Base-by-base conservation (phyloP, 2,113 vertebrate species). In the Argyrosomus japonicus region DNA sequence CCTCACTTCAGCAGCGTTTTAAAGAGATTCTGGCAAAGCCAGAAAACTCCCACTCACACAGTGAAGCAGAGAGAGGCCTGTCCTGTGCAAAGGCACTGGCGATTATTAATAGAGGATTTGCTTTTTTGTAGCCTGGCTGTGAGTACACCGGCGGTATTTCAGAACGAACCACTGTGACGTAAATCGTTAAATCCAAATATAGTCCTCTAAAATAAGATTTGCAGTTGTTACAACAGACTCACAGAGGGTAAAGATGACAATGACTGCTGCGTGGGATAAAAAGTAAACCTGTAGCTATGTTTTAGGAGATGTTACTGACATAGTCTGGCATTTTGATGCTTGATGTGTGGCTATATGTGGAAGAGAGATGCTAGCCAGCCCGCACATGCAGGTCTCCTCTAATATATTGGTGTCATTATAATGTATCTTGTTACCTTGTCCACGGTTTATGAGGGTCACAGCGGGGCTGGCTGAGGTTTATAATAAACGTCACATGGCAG, bases 91-190 rank as follows among this genome's bases (percentile, higher is more conserved):
- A 87, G 63, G 10, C 51, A 74, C 62, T 19, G 48, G 50, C 75
- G 73, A 79, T 87, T 86, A 81, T 86, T 78, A 86, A 87, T 78
- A 89, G 83, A 87, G 74, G 71, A 73, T 85, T 87, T 88, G 71
- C 65, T 73, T 74, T 56, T 71, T 51, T 61, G 77, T 67, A 80
- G 54, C 65, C 40, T 57, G 19, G 75, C 74, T 63, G 15, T 64
- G 75, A 84, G 74, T 8, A 57, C 48, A 75, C 15, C 18, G 1
- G 23, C 50, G 62, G 36, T 15, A 50, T 68, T 73, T 81, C 67
- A 76, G 50, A 83, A 73, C 10, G 13, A 81, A 70, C 61, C 69
- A 36, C 68, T 70, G 73, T 89, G 81, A 91, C 43, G 23, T 86
- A 82, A 77, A 74, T 85, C 6, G 5, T 61, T 67, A 67, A 58